phyloP scores from a whole-genome alignment of 1,140 invertebrate species.

The Magallana ariakensis region DNA sequence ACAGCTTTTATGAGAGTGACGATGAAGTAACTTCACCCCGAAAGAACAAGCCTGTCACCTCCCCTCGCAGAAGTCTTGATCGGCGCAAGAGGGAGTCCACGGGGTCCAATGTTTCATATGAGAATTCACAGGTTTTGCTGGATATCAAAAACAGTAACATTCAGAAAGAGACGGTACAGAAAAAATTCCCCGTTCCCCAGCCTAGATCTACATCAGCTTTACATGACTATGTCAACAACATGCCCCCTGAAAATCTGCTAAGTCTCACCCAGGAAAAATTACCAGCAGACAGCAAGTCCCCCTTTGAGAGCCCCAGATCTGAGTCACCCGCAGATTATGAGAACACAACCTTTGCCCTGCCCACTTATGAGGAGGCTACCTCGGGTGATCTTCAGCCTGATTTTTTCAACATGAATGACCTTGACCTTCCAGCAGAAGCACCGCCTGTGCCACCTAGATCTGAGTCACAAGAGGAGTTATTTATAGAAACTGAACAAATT shows the following conservation, averaged over 20 bases:
- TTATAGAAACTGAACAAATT: conserved; percentile 17
- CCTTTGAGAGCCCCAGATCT: conserved; percentile 45
- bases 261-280: conserved; percentile 34
- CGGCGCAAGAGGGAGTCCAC: conserved; percentile 35
- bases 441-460: conserved; percentile 64
- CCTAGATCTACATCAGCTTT: conserved; percentile 47
- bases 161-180: conserved; percentile 39
- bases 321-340: conserved; percentile 61
- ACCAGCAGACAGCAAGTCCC: conserved; percentile 39
- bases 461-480: conserved; percentile 55
- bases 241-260: conserved; percentile 29
- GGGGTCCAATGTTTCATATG: conserved; percentile 47
- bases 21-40: conserved; percentile 60
- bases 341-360: conserved; percentile 56
- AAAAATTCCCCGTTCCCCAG: conserved; percentile 51
- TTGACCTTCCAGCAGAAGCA: conserved; percentile 56
- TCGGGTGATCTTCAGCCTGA: conserved; percentile 57
- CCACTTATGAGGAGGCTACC: conserved; percentile 62
- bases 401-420: conserved; percentile 63
- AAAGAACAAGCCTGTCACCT: conserved; percentile 57
- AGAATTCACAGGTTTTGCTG: conserved; percentile 50
- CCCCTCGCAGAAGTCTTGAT: conserved; percentile 58
- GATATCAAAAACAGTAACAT: conserved; percentile 47
- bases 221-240: conserved; percentile 46
- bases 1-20: conserved; percentile 76